Evolutionary conservation across 1,140 invertebrate species (phyloP).

Genomic region (Lordiphosa collinella): DNA sequence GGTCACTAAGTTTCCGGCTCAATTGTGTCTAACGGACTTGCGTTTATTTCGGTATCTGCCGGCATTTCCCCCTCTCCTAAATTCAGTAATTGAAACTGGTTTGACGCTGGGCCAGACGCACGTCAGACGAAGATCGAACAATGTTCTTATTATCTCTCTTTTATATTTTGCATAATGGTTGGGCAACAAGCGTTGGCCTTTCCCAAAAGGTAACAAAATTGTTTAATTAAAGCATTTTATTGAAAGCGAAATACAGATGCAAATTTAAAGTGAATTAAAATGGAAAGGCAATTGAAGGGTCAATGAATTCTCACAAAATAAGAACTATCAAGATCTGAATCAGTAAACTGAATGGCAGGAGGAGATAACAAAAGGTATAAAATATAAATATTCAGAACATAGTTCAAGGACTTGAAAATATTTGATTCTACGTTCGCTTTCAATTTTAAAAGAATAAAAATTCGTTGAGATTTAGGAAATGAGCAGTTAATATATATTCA

Average conservation of each 20-base stretch:
- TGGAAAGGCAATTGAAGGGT: slow-evolving; percentile 34
- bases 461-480: too few species aligned
- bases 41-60: slow-evolving; percentile 18
- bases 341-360: too few species aligned
- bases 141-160: slow-evolving; percentile 40
- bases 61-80: slow-evolving; percentile 23
- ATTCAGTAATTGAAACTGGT: slow-evolving; percentile 40
- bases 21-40: slow-evolving; percentile 36
- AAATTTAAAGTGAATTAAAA: slow-evolving; percentile 23
- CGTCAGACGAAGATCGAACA: slow-evolving; percentile 46
- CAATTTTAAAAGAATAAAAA: too few species aligned
- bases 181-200: slow-evolving; percentile 38
- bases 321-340: not conserved
- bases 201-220: slow-evolving; percentile 18
- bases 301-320: slow-evolving; percentile 37
- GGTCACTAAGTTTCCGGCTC: slow-evolving; percentile 41
- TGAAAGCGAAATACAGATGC: slow-evolving; percentile 36
- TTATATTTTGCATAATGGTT: slow-evolving; percentile 25
- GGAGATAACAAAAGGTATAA: too few species aligned
- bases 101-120: slow-evolving; percentile 53
- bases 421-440: too few species aligned
- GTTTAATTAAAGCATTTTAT: slow-evolving; percentile 51
- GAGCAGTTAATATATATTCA: too few species aligned
- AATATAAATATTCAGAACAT: too few species aligned
- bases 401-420: not conserved